Evolutionary conservation across 1,140 invertebrate species (phyloP).

Genomic region (Chymomyza costata): DNA sequence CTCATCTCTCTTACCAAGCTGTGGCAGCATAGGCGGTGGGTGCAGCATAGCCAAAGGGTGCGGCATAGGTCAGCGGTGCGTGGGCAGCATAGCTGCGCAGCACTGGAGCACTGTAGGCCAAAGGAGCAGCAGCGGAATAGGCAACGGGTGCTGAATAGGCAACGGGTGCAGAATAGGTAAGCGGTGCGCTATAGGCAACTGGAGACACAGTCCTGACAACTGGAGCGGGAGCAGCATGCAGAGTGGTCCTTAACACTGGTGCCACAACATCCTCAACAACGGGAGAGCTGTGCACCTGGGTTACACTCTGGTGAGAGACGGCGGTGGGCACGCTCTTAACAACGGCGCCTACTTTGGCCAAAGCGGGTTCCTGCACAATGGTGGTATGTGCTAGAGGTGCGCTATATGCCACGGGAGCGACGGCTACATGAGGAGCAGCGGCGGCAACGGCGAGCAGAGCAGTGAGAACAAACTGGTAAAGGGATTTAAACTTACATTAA

Average conservation of each 20-base stretch:
- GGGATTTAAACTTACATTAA: too few relatives aligned
- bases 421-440: constrained; percentile 75
- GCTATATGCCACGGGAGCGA: constrained; percentile 51
- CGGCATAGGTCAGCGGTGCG: constrained; percentile 50
- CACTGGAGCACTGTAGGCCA: constrained; percentile 36
- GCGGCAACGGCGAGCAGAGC: constrained; percentile 78
- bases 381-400: constrained; percentile 29
- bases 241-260: constrained; percentile 50
- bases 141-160: constrained; percentile 21
- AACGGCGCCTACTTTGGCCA: constrained; percentile 67
- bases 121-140: constrained; percentile 29
- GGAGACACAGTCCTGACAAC: constrained; percentile 25
- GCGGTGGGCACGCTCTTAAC: constrained; percentile 74
- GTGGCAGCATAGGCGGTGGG: constrained; percentile 22
- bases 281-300: constrained; percentile 59
- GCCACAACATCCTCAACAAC: constrained; percentile 60
- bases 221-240: constrained; percentile 32
- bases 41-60: not conserved
- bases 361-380: constrained; percentile 47
- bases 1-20: constrained; percentile 42
- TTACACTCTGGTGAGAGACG: constrained; percentile 76
- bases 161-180: constrained; percentile 32
- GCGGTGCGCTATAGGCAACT: constrained; percentile 29
- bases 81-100: constrained; percentile 25
- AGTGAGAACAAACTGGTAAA: constrained; percentile 77